Percentiles rank a stretch among this genome's conserved stretches.
These are phyloP conservation scores for Trogon melanurus DNA, from an alignment of 2,113 vertebrate species.

Conservation along the genomic window DNA sequence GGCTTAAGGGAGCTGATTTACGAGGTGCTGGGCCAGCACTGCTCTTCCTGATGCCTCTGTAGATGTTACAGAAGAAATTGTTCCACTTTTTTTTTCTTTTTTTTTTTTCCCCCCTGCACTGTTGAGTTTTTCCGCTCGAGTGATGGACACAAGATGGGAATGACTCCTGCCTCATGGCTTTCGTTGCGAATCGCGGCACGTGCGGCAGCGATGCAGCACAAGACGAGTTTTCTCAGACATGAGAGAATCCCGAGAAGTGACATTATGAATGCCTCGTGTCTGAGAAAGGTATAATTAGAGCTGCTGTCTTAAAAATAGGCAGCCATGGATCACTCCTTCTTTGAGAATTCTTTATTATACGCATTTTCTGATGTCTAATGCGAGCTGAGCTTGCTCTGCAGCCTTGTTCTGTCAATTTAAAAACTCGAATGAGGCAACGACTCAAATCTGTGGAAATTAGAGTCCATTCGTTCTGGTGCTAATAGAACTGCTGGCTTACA, in stretches of 20 bases:
- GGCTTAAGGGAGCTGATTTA: not conserved
- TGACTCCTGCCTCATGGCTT: fast-evolving
- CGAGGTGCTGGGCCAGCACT: not conserved
- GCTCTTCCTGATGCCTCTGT: not conserved
- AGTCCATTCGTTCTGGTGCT: not conserved
- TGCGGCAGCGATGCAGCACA: fast-evolving
- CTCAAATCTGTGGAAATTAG: fast-evolving
- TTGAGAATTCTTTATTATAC: fast-evolving
- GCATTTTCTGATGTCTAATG: fast-evolving
- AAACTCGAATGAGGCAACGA: fast-evolving
- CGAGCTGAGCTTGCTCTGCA: not conserved
- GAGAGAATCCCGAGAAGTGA: not conserved
- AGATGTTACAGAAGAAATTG: not conserved
- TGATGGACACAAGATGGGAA: fast-evolving
- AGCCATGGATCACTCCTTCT: not conserved
- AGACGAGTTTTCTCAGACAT: not conserved
- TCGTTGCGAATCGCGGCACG: fast-evolving
- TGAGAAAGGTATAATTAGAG: not conserved
- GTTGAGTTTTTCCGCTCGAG: not conserved
- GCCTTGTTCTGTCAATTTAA: not conserved
- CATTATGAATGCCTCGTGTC: fast-evolving
- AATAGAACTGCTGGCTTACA: fast-evolving
- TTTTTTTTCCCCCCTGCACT: too few species aligned
- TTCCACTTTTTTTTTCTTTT: not conserved
- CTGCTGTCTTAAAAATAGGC: not conserved